Evolutionary conservation across 2,113 vertebrate species (phyloP).

Genomic region (Craseonycteris thonglongyai): DNA sequence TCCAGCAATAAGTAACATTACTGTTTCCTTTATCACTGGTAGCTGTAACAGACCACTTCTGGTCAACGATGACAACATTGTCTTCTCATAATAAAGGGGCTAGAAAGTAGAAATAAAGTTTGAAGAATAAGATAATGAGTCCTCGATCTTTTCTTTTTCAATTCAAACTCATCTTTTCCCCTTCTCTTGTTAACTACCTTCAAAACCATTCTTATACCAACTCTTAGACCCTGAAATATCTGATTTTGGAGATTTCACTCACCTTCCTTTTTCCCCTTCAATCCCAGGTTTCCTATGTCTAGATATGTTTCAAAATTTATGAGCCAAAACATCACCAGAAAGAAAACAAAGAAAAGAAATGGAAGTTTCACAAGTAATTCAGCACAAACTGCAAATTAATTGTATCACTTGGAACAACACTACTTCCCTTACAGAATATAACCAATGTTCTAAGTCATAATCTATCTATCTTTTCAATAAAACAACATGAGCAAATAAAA

Average conservation of each 20-base stretch:
- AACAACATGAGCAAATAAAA: conserved; percentile 27
- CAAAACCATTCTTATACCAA: not conserved
- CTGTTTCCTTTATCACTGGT: not conserved
- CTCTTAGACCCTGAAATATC: not conserved
- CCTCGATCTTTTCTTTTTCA: not conserved
- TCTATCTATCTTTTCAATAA: conserved; percentile 15
- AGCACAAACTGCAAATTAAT: not conserved
- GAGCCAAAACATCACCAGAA: not conserved
- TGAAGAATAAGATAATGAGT: not conserved
- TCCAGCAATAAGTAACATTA: not conserved
- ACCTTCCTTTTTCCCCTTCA: not conserved
- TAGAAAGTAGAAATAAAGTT: not conserved
- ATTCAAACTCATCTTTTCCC: not conserved
- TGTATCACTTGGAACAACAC: not conserved
- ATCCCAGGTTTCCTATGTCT: not conserved
- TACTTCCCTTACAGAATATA: not conserved
- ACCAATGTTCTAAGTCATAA: not conserved
- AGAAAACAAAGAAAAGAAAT: conserved; percentile 29
- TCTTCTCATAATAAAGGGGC: not conserved
- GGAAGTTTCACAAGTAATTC: conserved; percentile 30
- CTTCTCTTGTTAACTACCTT: not conserved
- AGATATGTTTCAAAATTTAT: not conserved
- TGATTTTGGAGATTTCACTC: not conserved
- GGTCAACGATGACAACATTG: not conserved
- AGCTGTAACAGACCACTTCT: not conserved